Conservation (phyloP, 2,113 vertebrate genomes). For the Ardeotis arabs region DNA sequence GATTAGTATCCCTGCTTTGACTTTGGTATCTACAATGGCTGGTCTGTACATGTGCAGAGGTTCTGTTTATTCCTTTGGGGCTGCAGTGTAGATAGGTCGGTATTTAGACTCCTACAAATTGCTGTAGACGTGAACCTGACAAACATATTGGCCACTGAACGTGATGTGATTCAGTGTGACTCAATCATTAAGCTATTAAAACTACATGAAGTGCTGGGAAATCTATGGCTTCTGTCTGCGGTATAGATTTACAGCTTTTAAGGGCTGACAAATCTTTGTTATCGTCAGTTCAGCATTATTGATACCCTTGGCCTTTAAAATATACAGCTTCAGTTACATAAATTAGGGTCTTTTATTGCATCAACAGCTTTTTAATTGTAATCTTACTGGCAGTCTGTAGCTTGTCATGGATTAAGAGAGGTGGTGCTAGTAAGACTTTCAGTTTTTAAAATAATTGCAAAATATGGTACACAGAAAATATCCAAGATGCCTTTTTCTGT, state of each 20-base stretch:
- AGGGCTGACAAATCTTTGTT: not conserved
- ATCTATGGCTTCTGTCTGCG: not conserved
- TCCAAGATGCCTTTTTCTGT: not conserved
- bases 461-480: not conserved
- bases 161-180: not conserved
- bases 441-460: not conserved
- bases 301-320: constrained; percentile 34
- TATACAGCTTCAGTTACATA: not conserved
- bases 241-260: not conserved
- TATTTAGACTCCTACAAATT: not conserved
- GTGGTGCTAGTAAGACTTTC: not conserved
- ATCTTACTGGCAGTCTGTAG: not conserved
- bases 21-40: not conserved
- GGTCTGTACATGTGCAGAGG: not conserved
- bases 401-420: not conserved
- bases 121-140: not conserved
- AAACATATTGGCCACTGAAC: not conserved
- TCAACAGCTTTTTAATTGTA: not conserved
- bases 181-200: not conserved
- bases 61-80: not conserved
- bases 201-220: not conserved
- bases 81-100: not conserved
- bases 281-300: not conserved
- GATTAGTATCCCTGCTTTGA: not conserved
- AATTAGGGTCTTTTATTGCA: not conserved